phyloP scores from a whole-genome alignment of 1,140 invertebrate species.

The Drosophila albomicans region DNA sequence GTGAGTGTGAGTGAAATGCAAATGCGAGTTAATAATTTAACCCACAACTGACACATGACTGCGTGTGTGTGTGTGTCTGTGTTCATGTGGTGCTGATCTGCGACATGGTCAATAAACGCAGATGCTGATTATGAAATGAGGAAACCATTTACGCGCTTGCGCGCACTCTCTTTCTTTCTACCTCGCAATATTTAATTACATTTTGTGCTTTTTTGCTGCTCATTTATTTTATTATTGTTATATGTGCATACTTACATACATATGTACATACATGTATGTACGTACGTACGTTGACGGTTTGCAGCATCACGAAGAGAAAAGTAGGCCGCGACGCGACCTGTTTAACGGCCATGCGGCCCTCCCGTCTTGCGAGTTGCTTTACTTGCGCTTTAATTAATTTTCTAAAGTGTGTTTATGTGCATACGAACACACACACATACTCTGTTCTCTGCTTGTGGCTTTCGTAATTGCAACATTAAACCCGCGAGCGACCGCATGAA shows the following conservation, averaged over 20 bases:
- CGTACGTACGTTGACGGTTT: conserved; percentile 2
- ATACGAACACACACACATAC: not conserved
- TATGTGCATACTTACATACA: conserved; percentile 6
- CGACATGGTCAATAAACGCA: conserved; percentile 53
- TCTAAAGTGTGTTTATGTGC: conserved; percentile 63
- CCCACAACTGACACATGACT: conserved; percentile 30
- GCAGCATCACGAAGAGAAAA: conserved; percentile 46
- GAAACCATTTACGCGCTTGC: conserved; percentile 60
- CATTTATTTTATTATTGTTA: conserved; percentile 60
- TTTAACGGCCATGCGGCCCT: conserved; percentile 30
- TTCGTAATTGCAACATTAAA: conserved; percentile 65
- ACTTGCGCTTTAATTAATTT: conserved; percentile 74
- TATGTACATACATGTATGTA: not conserved
- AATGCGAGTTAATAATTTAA: conserved; percentile 44
- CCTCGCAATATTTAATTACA: conserved; percentile 69
- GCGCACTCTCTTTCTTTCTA: conserved; percentile 17
- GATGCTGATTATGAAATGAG: conserved; percentile 75
- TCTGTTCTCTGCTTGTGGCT: conserved; percentile 44
- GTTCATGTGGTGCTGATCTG: conserved; percentile 12
- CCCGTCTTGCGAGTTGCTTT: conserved; percentile 30
- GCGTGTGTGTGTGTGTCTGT: not conserved
- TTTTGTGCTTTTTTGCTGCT: conserved; percentile 54
- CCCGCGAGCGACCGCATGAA: conserved; percentile 40
- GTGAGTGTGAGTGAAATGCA: conserved; percentile 30
- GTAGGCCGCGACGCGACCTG: conserved; percentile 47